Base-by-base conservation (phyloP, 2,888 invertebrate genomes). In the Hypena proboscidalis region DNA sequence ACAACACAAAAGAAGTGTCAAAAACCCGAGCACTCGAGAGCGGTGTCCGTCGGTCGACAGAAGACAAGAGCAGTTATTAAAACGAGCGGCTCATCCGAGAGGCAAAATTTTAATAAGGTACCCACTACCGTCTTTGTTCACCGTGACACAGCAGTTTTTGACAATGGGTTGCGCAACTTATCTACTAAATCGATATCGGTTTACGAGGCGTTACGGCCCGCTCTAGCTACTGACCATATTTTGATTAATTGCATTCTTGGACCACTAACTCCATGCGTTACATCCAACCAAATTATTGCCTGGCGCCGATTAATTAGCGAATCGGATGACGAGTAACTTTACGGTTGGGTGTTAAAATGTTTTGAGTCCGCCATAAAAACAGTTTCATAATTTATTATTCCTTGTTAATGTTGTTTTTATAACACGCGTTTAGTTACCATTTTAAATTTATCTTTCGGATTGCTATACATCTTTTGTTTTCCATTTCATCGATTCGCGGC, bases 31-130 rank as follows among this genome's bases (percentile, higher is more conserved):
- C 74, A 74, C 71, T 77, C 67, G 70, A 73, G 42, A 53, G 65
- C 72, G 70, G 73, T 65, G 63, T 78, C 76, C 76, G 76, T 74
- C 73, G 76, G 74, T 73, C 74, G 71, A 50, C 75, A 67, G 68
- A 71, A 74, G 76, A n/a, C n/a, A n/a, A n/a, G 81, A 80, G 81
- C 78, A 73, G 81, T 89, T 90, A 89, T 88, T 83, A 90, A 86
- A 90, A 90, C 89, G 76, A 79, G 76, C 82, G 82, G 78, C 80
- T 82, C 84, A 85, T 87, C 85, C 82, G 70, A 78, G 78, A 81
- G 80, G 85, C 83, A 78, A 86, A 87, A 86, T 89, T 90, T 90
- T 90, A 90, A 90, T 90, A 90, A 90, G 90, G 84, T 87, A 82
- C 83, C 87, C 84, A 90, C 90, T 88, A 85, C 90, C 84, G 86